phyloP scores from a whole-genome alignment of 2,888 invertebrate species.

The Drosophila heteroneura region DNA sequence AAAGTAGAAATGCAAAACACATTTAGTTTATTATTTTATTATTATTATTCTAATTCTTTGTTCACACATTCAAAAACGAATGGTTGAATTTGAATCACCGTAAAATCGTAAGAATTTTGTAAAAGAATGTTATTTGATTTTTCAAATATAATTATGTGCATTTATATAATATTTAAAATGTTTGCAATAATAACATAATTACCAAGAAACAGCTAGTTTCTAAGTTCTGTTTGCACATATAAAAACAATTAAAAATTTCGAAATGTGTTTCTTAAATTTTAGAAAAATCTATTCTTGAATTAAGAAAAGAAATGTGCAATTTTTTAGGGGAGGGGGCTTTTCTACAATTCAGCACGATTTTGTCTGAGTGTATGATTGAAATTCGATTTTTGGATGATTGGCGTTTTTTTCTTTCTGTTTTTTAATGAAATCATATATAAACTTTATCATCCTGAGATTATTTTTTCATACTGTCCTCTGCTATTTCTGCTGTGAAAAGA shows the following conservation, averaged over 20 bases:
- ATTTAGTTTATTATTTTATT: too few species aligned
- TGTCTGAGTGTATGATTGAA: background rate
- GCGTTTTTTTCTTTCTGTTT: background rate
- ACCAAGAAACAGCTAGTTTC: background rate
- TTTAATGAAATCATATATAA: background rate
- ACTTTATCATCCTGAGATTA: background rate
- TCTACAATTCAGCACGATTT: too few species aligned
- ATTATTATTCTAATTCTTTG: too few species aligned
- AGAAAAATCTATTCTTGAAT: background rate
- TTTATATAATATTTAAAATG: background rate
- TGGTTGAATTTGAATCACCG: too few species aligned
- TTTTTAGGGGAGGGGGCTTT: background rate
- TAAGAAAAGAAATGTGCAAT: fast-evolving
- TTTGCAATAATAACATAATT: background rate
- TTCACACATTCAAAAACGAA: too few species aligned
- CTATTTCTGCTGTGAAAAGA: slow-evolving; percentile 1
- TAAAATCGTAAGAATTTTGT: too few species aligned
- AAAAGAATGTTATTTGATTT: background rate
- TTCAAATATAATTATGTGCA: background rate
- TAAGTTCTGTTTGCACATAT: background rate
- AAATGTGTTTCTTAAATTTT: background rate
- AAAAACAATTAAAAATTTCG: background rate
- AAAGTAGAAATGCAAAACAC: too few species aligned
- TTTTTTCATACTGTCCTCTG: background rate
- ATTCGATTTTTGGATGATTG: background rate